Evolutionary conservation across 1,140 invertebrate species (phyloP).

Genomic region (Brachionus koreanus): DNA sequence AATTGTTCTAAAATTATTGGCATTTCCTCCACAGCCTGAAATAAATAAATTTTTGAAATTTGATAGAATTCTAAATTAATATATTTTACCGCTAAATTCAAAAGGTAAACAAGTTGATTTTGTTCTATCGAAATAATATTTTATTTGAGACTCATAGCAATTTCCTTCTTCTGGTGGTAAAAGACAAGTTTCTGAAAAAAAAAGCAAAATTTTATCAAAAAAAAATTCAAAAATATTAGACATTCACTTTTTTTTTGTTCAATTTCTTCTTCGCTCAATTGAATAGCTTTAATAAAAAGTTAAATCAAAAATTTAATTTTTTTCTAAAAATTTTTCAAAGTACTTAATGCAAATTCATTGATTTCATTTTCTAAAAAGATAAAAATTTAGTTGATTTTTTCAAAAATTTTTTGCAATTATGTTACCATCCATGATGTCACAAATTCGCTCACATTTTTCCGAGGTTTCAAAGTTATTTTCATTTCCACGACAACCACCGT

Average conservation of each 20-base stretch:
- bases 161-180: slow-evolving; percentile 6
- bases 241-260: not conserved
- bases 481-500: slow-evolving; percentile 56
- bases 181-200: slow-evolving; percentile 8
- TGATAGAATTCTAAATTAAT: too few species aligned
- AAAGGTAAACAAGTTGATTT: slow-evolving; percentile 33
- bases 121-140: slow-evolving; percentile 28
- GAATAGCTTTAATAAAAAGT: not conserved
- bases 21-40: slow-evolving; percentile 31
- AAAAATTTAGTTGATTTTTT: not conserved
- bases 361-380: not conserved
- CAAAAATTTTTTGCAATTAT: not conserved
- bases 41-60: not conserved
- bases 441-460: slow-evolving; percentile 30
- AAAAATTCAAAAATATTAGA: not conserved
- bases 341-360: not conserved
- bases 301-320: not conserved
- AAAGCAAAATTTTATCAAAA: not conserved
- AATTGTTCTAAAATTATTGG: slow-evolving; percentile 24
- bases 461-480: slow-evolving; percentile 49
- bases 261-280: not conserved
- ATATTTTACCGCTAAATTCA: slow-evolving; percentile 23
- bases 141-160: slow-evolving; percentile 29
- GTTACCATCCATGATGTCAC: not conserved
- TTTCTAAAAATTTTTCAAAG: not conserved